Base-by-base conservation (phyloP, 2,797 vertebrate genomes). In the Harpagifer antarcticus region DNA sequence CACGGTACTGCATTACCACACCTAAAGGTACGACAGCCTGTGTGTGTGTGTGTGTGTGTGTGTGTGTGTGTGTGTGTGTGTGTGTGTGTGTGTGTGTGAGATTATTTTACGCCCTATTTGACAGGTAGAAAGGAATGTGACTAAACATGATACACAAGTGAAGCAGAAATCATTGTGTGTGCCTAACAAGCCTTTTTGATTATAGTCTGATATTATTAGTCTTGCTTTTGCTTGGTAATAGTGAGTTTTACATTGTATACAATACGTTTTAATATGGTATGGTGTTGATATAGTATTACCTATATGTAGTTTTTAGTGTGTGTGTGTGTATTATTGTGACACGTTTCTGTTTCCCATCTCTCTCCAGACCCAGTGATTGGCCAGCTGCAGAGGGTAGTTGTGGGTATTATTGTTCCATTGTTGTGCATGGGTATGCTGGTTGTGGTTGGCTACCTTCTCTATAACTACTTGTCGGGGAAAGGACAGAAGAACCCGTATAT, bases 1-100 rank as follows among this genome's bases (percentile, higher is more conserved):
- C 8, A 1, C 82, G 79, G 91, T 47, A 87, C 1, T 94, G 93
- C 81, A 54, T 91, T 47, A 86, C 68, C 55, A 92, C 88, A 0
- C 42, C 79, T 65, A 20, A 44, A 88, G 93, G 93, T 94, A 92
- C 37, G 68, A 15, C 19, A 12, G 6, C 62, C 45, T 4, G 0
- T 16, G 14, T 10, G 55, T 19, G 3, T 23, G 23, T 27, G 49
- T 56, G 16, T 27, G 49, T 56, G 16, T 23, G 23, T 23, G 23
- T 23, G 23, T 23, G 23, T 23, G 23, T 23, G 23, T 23, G 23
- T 23, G 23, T 23, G 23, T 23, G 23, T 23, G 23, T 23, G 23
- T 23, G 23, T 23, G 23, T 23, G 23, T 23, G 23, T 23, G 23
- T 23, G 23, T 23, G 23, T 27, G 49, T 56, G 33, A 9, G 8